These are phyloP conservation scores for Euura saliciscinereae DNA, from an alignment of 1,140 invertebrate genomes.

Conservation along the genomic window DNA sequence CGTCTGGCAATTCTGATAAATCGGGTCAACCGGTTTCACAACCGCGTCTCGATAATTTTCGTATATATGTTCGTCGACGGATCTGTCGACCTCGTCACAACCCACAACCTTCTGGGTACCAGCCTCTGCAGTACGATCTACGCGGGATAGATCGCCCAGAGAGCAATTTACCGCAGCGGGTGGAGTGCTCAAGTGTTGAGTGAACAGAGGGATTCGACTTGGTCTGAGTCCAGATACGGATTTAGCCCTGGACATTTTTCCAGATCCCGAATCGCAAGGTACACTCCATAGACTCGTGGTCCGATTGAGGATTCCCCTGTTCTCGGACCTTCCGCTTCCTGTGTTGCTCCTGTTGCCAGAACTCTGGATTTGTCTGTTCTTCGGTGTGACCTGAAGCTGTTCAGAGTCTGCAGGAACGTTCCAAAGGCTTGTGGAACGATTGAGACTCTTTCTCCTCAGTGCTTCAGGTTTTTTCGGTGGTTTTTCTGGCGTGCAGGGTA, in stretches of 20 bases:
- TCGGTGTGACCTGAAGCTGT: background rate
- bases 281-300: conserved; percentile 54
- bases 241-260: conserved; percentile 29
- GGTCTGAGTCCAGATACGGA: conserved; percentile 37
- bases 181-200: conserved; percentile 29
- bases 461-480: conserved; percentile 43
- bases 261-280: conserved; percentile 27
- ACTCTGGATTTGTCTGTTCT: conserved; percentile 5
- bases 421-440: conserved; percentile 47
- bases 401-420: conserved; percentile 34
- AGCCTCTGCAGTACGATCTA: conserved; percentile 48
- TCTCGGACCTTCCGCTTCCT: conserved; percentile 25
- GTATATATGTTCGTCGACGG: conserved; percentile 49
- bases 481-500: conserved; percentile 37
- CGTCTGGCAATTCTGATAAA: background rate
- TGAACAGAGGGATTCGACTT: conserved; percentile 52
- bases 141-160: conserved; percentile 52
- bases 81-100: conserved; percentile 40
- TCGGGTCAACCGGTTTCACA: conserved; percentile 10
- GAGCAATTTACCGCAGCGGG: conserved; percentile 38
- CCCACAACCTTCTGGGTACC: conserved; percentile 14
- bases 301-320: conserved; percentile 29
- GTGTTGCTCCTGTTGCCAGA: background rate
- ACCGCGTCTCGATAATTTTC: conserved; percentile 44
- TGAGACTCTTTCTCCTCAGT: conserved; percentile 38